Conservation (phyloP, 2,113 vertebrate species). For the Boleophthalmus pectinirostris region DNA sequence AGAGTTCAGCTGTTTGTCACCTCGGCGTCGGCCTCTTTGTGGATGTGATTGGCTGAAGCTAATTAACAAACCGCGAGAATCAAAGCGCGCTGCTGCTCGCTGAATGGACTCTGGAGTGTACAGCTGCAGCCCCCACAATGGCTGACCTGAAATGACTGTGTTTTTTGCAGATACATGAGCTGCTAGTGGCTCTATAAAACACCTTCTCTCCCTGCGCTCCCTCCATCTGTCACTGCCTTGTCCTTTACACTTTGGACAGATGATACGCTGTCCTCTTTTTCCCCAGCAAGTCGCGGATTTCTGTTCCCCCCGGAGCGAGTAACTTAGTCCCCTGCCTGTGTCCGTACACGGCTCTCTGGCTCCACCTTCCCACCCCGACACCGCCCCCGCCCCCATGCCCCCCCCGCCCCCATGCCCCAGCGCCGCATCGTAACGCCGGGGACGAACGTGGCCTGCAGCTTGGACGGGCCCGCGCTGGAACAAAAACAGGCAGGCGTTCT, state of each 20-base stretch:
- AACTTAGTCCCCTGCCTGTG: slow-evolving; percentile 69
- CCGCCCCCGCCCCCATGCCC: no score
- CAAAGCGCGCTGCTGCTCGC: slow-evolving; percentile 5
- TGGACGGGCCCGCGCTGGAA: slow-evolving; percentile 61
- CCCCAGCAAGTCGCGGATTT: slow-evolving; percentile 61
- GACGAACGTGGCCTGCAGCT: slow-evolving; percentile 69
- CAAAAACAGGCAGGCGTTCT: slow-evolving; percentile 69
- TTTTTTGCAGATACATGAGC: slow-evolving; percentile 64
- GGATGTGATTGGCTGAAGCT: slow-evolving; percentile 9
- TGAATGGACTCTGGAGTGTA: slow-evolving; percentile 35
- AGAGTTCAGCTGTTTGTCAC: slow-evolving; percentile 52
- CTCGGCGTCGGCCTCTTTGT: not conserved
- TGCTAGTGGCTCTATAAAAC: slow-evolving; percentile 62
- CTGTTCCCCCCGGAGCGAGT: slow-evolving; percentile 69
- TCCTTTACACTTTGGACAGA: slow-evolving; percentile 61
- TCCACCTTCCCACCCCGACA: slow-evolving; percentile 10
- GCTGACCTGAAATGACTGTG: slow-evolving; percentile 67
- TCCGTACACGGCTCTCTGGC: slow-evolving; percentile 18
- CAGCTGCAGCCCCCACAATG: slow-evolving; percentile 44
- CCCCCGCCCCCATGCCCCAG: slow-evolving; percentile 16
- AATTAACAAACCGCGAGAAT: slow-evolving; percentile 8
- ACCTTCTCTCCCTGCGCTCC: slow-evolving; percentile 46
- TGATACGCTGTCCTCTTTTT: slow-evolving; percentile 66
- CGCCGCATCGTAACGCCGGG: slow-evolving; percentile 46
- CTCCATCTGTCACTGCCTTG: slow-evolving; percentile 60